These are phyloP conservation scores for Diarsia mendica DNA, from an alignment of 2,888 invertebrate genomes.

Conservation along the genomic window DNA sequence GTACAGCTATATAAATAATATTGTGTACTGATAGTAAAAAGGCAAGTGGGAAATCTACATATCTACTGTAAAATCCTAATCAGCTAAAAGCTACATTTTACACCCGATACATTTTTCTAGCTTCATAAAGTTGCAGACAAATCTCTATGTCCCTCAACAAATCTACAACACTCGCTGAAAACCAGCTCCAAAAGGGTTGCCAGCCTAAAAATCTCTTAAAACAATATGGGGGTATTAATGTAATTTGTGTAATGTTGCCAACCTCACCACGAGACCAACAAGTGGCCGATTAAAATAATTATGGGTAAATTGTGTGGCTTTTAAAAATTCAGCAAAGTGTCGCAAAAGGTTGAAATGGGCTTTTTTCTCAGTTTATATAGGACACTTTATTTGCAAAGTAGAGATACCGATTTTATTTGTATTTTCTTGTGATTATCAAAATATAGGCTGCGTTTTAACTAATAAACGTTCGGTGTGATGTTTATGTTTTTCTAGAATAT, in stretches of 20 bases:
- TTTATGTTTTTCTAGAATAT: neutral
- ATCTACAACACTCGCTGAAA: neutral
- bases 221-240: constrained; percentile 42
- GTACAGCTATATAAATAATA: neutral
- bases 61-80: constrained; percentile 16
- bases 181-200: constrained; percentile 18
- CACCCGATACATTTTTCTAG: neutral
- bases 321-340: constrained; percentile 54
- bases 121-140: constrained; percentile 22
- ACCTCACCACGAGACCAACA: constrained; percentile 32
- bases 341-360: constrained; percentile 21
- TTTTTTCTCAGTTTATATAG: constrained; percentile 36
- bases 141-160: neutral
- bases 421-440: constrained; percentile 12
- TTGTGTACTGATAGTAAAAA: neutral
- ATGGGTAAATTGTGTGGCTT: constrained; percentile 46
- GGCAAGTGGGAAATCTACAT: neutral
- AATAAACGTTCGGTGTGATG: neutral
- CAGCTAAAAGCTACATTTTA: constrained; percentile 18
- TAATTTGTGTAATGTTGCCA: constrained; percentile 54
- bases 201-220: constrained; percentile 31
- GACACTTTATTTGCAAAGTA: constrained; percentile 18
- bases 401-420: constrained; percentile 20
- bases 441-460: constrained; percentile 5
- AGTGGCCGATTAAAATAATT: constrained; percentile 66